Evolutionary conservation across 37 sponge, comb jelly and placozoan species (phyloP).

Genomic region (Diacarnus erythraeanus): DNA sequence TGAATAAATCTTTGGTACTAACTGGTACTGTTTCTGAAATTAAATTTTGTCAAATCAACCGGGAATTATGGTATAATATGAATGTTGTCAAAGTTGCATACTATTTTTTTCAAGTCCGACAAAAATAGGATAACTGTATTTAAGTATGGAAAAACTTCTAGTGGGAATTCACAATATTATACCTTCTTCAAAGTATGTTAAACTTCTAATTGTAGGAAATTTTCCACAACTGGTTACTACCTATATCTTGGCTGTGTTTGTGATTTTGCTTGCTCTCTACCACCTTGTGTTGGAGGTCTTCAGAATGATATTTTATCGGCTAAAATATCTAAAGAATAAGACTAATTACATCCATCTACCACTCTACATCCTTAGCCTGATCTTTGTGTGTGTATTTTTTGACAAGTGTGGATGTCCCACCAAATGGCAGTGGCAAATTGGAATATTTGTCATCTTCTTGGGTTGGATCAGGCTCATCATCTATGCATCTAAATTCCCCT

Average conservation of each 20-base stretch:
- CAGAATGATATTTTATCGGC: slow-evolving; percentile 8
- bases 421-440: slow-evolving; percentile 82
- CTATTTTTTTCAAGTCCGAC: too few species aligned
- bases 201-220: background rate
- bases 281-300: slow-evolving; percentile 50
- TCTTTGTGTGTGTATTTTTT: slow-evolving; percentile 45
- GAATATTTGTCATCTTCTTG: slow-evolving; percentile 74
- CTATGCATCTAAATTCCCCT: slow-evolving; percentile 69
- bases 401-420: slow-evolving; percentile 39
- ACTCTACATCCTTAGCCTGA: slow-evolving; percentile 32
- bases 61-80: too few species aligned
- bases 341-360: slow-evolving; percentile 55
- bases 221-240: background rate
- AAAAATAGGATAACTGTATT: too few species aligned
- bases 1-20: too few species aligned
- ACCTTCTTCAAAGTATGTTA: too few species aligned
- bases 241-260: slow-evolving; percentile 8
- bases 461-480: slow-evolving; percentile 83
- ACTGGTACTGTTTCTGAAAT: too few species aligned
- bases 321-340: slow-evolving; percentile 36
- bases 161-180: too few species aligned
- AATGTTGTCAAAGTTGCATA: too few species aligned
- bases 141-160: background rate
- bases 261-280: slow-evolving; percentile 31
- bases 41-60: too few species aligned